Base-by-base conservation (phyloP, 2,888 invertebrate genomes). In the Sinhomidia bicolor region DNA sequence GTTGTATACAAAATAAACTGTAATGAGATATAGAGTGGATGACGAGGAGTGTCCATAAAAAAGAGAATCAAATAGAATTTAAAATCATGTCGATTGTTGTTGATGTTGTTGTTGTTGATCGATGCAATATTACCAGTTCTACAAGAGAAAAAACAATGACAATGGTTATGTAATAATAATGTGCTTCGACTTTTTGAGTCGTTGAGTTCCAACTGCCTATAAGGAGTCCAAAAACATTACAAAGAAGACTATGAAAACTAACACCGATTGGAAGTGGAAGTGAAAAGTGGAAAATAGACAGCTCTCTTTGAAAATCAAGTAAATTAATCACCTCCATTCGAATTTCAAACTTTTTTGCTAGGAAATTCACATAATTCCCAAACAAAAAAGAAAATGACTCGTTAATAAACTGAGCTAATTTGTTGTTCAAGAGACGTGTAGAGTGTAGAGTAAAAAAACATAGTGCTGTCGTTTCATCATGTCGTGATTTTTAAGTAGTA, bases 401-500 rank as follows among this genome's bases (percentile, higher is more conserved):
- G n/a, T n/a, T n/a, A n/a, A n/a, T n/a, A n/a, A n/a, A n/a, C n/a
- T n/a, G n/a, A n/a, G n/a, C n/a, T n/a, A n/a, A n/a, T n/a, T n/a
- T n/a, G n/a, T n/a, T n/a, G n/a, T n/a, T n/a, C n/a, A n/a, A 23
- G 2, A 23, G 57, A 57, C 23, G 20, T 23, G 23, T 10, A 23
- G 1, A 20, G 20, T 17, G 60, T 17, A 20, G 5, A 54, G 54
- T n/a, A 29, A 62, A 62, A 14, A 26, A 29, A 29, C 26, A 9
- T 62, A 29, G 62, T 62, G 62, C 12, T 62, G 62, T 51, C 51
- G 17, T 51, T 51, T 51, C 29, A 6, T 54, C 62, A 62, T 62
- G 17, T 14, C 29, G 62, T 62, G 62, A 62, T 62, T 62, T 62
- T 62, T n/a, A n/a, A 29, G 62, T 62, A 29, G 51, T 51, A 51